Evolutionary conservation across 1,140 invertebrate species (phyloP), one percentile per base, ranked within the genome.

Genomic region (Idris sp.): DNA sequence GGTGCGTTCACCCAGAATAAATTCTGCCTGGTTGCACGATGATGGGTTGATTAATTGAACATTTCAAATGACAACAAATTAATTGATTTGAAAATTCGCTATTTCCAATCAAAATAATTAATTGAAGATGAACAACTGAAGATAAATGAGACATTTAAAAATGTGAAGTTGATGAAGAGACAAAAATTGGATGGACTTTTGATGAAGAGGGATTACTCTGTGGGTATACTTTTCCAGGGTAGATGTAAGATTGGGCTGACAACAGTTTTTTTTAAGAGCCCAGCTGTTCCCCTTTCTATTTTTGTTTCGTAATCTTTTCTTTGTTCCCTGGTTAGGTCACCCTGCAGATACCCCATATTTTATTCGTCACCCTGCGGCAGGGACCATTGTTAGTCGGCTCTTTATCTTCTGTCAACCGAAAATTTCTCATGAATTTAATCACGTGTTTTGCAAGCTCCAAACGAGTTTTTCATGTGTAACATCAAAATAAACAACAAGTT

Each of bases 1-100:
- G 61, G 71, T 61, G 31, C 71, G 46, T 67, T 67, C 44, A 59
- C 71, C 68, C 68, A 64, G 18, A 56, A 53, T 56, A 38, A 56
- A 68, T 68, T 44, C 36, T 11, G 28, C 41, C 64, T 68, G 41
- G 54, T 71, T 71, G n/a, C n/a, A n/a, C n/a, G n/a, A n/a, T n/a
- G n/a, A n/a, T n/a, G n/a, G n/a, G n/a, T n/a, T n/a, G n/a, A n/a
- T n/a, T n/a, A n/a, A n/a, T n/a, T n/a, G n/a, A 61, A 54, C 48
- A 41, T 46, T 31, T 10, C 36, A 46, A 26, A 61, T 38, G 25
- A 40, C 6, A 11, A 28, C 9, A 1, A 25, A 22, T 11, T 25
- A 5, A 13, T 6, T 2, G 19, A 22, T 6, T 22, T 22, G 19
- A 22, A n/a, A n/a, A n/a, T n/a, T n/a, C n/a, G n/a, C n/a, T n/a